Evolutionary conservation across 2,888 invertebrate genomes (phyloP).

Genomic region (Tetropium fuscum): DNA sequence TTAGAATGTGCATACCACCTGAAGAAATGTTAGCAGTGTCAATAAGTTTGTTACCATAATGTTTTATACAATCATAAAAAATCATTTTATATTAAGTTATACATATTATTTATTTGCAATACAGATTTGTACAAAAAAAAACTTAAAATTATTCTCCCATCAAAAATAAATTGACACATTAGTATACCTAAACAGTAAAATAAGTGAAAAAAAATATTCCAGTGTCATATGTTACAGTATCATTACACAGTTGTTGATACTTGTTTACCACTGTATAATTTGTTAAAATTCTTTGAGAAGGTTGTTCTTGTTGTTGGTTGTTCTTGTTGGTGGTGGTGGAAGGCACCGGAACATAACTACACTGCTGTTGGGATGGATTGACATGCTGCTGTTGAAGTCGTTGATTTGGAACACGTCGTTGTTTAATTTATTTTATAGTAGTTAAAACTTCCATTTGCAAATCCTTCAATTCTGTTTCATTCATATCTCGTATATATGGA

Average conservation of each 20-base stretch:
- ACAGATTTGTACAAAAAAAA: neutral
- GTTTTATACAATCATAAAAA: neutral
- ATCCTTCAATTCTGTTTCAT: conserved; percentile 14
- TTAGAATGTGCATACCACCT: neutral
- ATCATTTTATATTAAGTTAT: neutral
- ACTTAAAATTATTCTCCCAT: neutral
- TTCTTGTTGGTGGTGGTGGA: neutral
- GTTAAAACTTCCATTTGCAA: conserved; percentile 13
- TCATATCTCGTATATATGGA: conserved; percentile 28
- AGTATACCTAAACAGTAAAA: neutral
- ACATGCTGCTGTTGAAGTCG: conserved; percentile 2
- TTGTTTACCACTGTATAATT: neutral
- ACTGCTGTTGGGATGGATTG: neutral
- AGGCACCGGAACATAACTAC: neutral
- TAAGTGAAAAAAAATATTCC: neutral
- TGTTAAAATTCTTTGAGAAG: neutral
- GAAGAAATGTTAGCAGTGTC: too few species aligned
- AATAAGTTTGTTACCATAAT: conserved; percentile 6
- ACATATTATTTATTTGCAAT: neutral
- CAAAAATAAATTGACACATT: neutral
- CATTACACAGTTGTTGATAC: neutral
- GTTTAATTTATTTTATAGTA: conserved; percentile 8
- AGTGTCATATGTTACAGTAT: neutral
- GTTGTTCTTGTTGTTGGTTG: neutral
- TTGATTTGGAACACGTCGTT: neutral